Base-by-base conservation (phyloP, 2,113 vertebrate genomes). In the Trichechus manatus region DNA sequence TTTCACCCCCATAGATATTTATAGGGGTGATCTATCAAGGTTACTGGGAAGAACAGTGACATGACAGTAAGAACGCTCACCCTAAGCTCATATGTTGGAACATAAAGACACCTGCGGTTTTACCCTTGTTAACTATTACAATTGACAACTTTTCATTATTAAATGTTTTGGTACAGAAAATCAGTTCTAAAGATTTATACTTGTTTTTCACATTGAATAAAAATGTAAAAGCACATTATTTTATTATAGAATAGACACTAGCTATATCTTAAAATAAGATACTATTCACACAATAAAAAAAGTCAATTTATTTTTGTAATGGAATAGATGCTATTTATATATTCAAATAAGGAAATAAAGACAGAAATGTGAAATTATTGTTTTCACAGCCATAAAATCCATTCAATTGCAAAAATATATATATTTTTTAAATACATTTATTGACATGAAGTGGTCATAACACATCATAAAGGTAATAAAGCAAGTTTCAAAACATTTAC, bases 1-100 rank as follows among this genome's bases (percentile, higher is more conserved):
- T 97, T 98, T 97, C 42, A 93, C 81, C 89, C 96, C 92, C 91
- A 94, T 92, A 97, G 91, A 92, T 97, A 97, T 97, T 97, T 97
- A 96, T 95, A 94, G 81, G 77, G 90, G 61, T 44, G 79, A 98
- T 98, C 92, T 97, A 89, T 95, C 97, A 98, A 97, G 96, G 94
- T 75, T 95, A 97, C 87, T 91, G 72, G 78, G 90, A 93, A 93
- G 89, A 97, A 70, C 85, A 96, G 63, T 84, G 84, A 91, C 70
- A 25, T 72, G 77, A 42, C 87, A 91, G 66, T 33, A 72, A 89
- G 80, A 95, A 61, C 20, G 50, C 17, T 97, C 91, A 77, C 47
- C 74, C 74, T 39, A 66, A 0, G 5, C 64, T 56, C 93, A 47
- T 72, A 36, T 36, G 17, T 36, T 83, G 25, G n/a, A 74, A 92